phyloP scores from a whole-genome alignment of 2,888 invertebrate species.

The Drosophila neotestacea region DNA sequence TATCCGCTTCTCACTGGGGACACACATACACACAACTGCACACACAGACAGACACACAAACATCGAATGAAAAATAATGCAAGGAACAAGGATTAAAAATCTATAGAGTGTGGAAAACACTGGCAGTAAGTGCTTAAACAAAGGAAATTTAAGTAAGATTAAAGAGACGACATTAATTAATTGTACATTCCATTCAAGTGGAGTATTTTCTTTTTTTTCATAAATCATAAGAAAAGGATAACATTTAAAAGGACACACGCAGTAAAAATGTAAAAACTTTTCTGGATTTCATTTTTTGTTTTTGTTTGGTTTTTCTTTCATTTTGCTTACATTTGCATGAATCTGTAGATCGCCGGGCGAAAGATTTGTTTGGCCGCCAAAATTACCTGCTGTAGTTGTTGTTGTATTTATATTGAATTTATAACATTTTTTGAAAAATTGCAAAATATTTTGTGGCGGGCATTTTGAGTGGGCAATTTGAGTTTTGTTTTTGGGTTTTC shows the following conservation, averaged over 20 bases:
- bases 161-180: constrained; percentile 50
- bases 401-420: constrained; percentile 38
- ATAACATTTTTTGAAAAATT: constrained; percentile 11
- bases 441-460: constrained; percentile 53
- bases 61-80: constrained; percentile 56
- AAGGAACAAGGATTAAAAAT: constrained; percentile 32
- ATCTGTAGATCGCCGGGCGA: constrained; percentile 84
- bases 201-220: constrained; percentile 12
- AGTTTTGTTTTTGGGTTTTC: constrained; percentile 22
- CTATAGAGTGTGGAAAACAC: constrained; percentile 43
- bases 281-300: constrained; percentile 6
- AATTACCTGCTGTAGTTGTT: constrained; percentile 81
- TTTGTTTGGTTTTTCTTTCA: constrained; percentile 21
- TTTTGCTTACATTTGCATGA: constrained; percentile 84
- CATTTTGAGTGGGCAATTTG: constrained; percentile 35
- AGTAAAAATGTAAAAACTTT: constrained; percentile 40
- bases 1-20: constrained; percentile 18
- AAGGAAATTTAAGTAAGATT: constrained; percentile 20
- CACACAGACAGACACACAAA: constrained; percentile 32
- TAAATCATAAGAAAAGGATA: constrained; percentile 43
- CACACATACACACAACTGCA: constrained; percentile 10
- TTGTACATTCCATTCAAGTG: constrained; percentile 56
- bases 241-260: constrained; percentile 48
- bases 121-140: constrained; percentile 47
- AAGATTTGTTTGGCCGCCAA: constrained; percentile 80